phyloP scores from a whole-genome alignment of 2,113 vertebrate genomes.

The Hemicordylus capensis region DNA sequence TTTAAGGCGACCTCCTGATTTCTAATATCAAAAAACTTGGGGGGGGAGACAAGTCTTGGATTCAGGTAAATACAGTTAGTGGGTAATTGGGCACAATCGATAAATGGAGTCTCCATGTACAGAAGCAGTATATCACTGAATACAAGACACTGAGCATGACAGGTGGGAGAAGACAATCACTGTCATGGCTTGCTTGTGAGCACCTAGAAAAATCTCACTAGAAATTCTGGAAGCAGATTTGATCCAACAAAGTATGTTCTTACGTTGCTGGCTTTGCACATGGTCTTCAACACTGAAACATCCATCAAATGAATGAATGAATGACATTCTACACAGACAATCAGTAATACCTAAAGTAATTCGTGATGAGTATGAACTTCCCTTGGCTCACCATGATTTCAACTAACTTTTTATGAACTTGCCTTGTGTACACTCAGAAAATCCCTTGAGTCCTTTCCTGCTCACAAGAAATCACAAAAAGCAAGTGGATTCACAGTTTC shows the following conservation, averaged over 20 bases:
- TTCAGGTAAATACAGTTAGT: too few species aligned
- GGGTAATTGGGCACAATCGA: neutral
- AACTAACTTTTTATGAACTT: neutral
- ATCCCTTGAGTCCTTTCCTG: too few species aligned
- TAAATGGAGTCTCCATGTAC: neutral
- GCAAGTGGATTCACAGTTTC: too few species aligned
- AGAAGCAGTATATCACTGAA: neutral
- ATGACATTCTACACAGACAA: neutral
- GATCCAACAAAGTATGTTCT: too few species aligned
- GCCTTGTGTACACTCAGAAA: too few species aligned
- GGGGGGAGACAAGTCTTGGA: too few species aligned
- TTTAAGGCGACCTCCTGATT: too few species aligned
- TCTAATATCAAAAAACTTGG: too few species aligned
- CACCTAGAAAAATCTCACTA: neutral
- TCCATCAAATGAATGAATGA: neutral
- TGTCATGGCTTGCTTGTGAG: neutral
- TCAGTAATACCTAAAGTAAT: neutral
- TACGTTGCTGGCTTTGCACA: neutral
- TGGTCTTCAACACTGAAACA: neutral
- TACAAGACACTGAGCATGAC: neutral
- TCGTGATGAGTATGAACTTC: too few species aligned
- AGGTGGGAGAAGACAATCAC: neutral
- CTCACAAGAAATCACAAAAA: too few species aligned
- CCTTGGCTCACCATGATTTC: neutral
- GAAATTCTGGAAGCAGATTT: neutral